Conservation (phyloP, 2,888 invertebrate species). For the Drosophila lacicola region DNA sequence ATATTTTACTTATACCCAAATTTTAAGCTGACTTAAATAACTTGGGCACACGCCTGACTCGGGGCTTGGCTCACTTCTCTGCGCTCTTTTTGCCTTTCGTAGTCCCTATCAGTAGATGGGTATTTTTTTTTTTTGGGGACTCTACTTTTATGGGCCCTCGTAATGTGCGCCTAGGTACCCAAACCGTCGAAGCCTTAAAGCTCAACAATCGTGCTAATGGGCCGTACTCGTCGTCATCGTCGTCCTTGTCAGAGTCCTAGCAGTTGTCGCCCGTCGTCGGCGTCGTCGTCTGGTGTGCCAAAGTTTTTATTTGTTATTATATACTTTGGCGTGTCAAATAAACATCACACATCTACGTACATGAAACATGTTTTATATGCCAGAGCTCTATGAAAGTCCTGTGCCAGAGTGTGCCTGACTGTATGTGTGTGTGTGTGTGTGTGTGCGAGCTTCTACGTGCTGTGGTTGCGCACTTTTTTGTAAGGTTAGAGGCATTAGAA, state of each 20-base stretch:
- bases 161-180: slow-evolving; percentile 59
- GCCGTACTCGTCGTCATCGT: slow-evolving; percentile 66
- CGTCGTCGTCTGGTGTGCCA: slow-evolving; percentile 54
- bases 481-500: slow-evolving; percentile 52
- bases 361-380: slow-evolving; percentile 78
- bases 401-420: slow-evolving; percentile 14
- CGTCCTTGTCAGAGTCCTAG: slow-evolving; percentile 39
- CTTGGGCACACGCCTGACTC: slow-evolving; percentile 29
- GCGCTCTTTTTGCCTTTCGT: not conserved
- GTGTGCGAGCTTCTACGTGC: slow-evolving; percentile 57
- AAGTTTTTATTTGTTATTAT: slow-evolving; percentile 82
- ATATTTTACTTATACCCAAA: slow-evolving; percentile 54
- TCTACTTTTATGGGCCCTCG: slow-evolving; percentile 67
- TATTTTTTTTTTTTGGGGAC: slow-evolving; percentile 20
- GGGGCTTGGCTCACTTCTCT: not conserved
- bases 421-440: slow-evolving; percentile 23
- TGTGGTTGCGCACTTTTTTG: slow-evolving; percentile 77
- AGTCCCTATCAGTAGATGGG: slow-evolving; percentile 22
- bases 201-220: slow-evolving; percentile 82
- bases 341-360: slow-evolving; percentile 81
- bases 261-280: slow-evolving; percentile 10
- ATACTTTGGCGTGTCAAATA: slow-evolving; percentile 82
- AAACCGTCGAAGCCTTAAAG: slow-evolving; percentile 62
- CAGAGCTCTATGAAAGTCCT: slow-evolving; percentile 33
- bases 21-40: slow-evolving; percentile 60